Conservation (phyloP, 1,140 invertebrate genomes). For the Macrotrachela quadricornifera region DNA sequence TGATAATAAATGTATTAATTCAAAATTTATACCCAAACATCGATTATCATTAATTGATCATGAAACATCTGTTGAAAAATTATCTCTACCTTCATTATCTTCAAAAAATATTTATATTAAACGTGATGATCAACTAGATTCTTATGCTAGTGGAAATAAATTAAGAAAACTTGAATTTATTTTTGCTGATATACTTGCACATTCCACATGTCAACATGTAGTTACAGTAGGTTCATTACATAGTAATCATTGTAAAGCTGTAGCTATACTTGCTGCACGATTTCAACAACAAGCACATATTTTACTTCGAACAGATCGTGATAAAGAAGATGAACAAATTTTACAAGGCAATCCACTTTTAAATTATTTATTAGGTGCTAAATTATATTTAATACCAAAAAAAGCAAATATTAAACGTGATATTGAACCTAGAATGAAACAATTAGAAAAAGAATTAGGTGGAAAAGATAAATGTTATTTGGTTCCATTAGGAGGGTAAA, state of each 20-base stretch:
- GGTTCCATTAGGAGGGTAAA: slow-evolving; percentile 18
- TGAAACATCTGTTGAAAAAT: too few species aligned
- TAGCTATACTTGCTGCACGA: slow-evolving; percentile 14
- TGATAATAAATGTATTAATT: too few species aligned
- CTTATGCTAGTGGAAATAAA: slow-evolving; percentile 10
- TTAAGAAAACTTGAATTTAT: slow-evolving; percentile 23
- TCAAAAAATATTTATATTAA: not conserved
- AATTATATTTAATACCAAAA: slow-evolving; percentile 17
- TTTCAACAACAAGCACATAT: slow-evolving; percentile 17
- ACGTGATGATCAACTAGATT: slow-evolving; percentile 2
- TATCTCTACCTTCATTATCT: too few species aligned
- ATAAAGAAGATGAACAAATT: slow-evolving; percentile 11
- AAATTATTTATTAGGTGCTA: slow-evolving; percentile 15
- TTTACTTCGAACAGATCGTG: slow-evolving; percentile 13
- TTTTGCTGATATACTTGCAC: slow-evolving; percentile 17
- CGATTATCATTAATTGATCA: too few species aligned
- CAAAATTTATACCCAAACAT: too few species aligned
- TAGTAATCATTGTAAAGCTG: slow-evolving; percentile 21
- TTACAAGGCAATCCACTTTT: slow-evolving; percentile 21
- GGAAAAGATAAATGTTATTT: slow-evolving; percentile 14
- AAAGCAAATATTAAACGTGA: slow-evolving; percentile 5
- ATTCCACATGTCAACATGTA: slow-evolving; percentile 13
- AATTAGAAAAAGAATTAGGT: slow-evolving; percentile 7
- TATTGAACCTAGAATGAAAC: slow-evolving; percentile 2
- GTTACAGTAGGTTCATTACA: slow-evolving; percentile 20